These are phyloP conservation scores for Empidonax alnorum DNA, from an alignment of 2,113 vertebrate genomes.

Conservation along the genomic window DNA sequence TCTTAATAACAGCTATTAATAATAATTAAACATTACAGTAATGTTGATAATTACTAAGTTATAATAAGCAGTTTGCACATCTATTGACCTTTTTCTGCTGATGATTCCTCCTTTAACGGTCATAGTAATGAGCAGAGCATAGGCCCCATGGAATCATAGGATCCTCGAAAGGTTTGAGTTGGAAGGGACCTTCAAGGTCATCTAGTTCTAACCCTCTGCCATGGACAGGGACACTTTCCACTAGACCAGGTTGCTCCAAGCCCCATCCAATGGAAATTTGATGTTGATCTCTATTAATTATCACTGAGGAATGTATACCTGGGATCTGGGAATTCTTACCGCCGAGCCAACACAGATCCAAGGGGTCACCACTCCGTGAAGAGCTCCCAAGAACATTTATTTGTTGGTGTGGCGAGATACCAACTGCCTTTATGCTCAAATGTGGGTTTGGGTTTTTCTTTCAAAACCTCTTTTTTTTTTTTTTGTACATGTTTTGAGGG, in stretches of 20 bases:
- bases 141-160: neutral
- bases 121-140: neutral
- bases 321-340: neutral
- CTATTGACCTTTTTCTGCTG: neutral
- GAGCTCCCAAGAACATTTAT: neutral
- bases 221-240: neutral
- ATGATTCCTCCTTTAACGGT: neutral
- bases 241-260: neutral
- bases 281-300: neutral
- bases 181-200: neutral
- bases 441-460: neutral
- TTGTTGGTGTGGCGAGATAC: neutral
- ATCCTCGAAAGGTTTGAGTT: neutral
- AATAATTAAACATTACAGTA: neutral
- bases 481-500: neutral
- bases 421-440: neutral
- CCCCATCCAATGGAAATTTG: neutral
- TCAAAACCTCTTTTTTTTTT: neutral
- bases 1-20: slow-evolving; percentile 3
- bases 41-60: neutral
- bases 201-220: neutral
- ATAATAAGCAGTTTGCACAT: neutral
- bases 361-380: neutral
- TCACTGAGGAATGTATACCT: neutral
- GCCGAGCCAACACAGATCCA: neutral